A percentile compares a stretch with the other conserved stretches of the same genome.
These are phyloP conservation scores for Drosophila elegans DNA, from an alignment of 1,140 invertebrate genomes.

Conservation along the genomic window DNA sequence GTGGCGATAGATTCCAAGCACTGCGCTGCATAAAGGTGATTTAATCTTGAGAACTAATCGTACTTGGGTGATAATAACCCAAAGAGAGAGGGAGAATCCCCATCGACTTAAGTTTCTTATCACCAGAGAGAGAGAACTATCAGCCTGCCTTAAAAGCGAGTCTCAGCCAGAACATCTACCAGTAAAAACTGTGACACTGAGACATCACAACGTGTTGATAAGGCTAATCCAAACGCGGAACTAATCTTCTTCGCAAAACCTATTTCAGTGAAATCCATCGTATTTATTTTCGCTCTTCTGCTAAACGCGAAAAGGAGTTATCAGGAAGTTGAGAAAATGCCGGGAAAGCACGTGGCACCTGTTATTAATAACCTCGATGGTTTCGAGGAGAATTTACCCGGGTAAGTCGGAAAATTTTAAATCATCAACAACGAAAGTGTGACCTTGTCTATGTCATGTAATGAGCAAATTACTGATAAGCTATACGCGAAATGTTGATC, in stretches of 20 bases:
- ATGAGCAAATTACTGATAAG: constrained; percentile 58
- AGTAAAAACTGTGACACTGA: constrained; percentile 29
- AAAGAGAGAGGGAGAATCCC: constrained; percentile 7
- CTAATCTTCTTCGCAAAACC: constrained; percentile 15
- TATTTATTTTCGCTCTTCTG: constrained; percentile 14
- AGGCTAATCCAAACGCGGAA: constrained; percentile 18
- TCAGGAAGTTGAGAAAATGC: constrained; percentile 46
- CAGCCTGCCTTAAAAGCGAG: constrained; percentile 18
- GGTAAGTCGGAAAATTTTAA: constrained; percentile 50
- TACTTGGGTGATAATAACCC: constrained; percentile 9
- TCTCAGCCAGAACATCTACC: constrained; percentile 18
- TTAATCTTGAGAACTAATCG: constrained; percentile 4
- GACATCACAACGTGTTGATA: constrained; percentile 36
- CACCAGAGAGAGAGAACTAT: constrained; percentile 16
- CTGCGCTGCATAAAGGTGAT: constrained; percentile 12
- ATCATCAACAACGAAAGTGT: constrained; percentile 23
- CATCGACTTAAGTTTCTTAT: constrained; percentile 35
- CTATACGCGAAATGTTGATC: not conserved
- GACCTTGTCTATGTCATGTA: constrained; percentile 73
- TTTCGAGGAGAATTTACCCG: constrained; percentile 67
- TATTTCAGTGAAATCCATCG: constrained; percentile 41
- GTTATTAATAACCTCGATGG: constrained; percentile 66
- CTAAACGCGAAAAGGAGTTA: constrained; percentile 24
- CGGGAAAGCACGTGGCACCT: constrained; percentile 67
- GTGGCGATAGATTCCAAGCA: constrained; percentile 14